phyloP scores from a whole-genome alignment of 1,140 invertebrate species.

The Diuraphis noxia region DNA sequence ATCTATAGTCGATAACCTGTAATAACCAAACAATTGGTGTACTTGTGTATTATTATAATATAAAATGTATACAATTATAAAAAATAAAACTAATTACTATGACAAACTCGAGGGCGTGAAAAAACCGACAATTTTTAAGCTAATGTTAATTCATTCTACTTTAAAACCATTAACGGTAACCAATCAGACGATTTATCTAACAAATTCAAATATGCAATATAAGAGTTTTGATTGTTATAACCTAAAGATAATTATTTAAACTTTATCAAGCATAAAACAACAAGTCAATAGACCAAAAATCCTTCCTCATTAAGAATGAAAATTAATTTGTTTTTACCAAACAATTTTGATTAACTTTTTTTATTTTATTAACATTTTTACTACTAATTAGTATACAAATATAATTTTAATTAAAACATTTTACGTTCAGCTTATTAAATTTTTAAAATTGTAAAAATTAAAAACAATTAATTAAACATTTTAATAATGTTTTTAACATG shows the following conservation, averaged over 20 bases:
- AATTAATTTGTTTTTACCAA: background rate
- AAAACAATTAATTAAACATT: background rate
- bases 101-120: background rate
- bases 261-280: background rate
- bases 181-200: background rate
- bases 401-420: background rate
- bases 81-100: background rate
- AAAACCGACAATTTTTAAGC: background rate
- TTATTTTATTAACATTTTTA: no score
- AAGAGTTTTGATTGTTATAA: background rate
- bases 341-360: background rate
- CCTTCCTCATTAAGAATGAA: background rate
- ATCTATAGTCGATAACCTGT: no score
- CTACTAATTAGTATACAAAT: background rate
- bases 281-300: background rate
- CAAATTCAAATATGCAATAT: background rate
- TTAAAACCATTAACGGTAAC: background rate
- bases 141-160: background rate
- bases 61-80: background rate
- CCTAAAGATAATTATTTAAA: background rate
- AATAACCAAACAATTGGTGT: background rate
- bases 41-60: background rate
- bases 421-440: background rate
- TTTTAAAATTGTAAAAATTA: background rate
- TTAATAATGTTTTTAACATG: background rate